Base-by-base conservation (phyloP, 2,797 vertebrate genomes). In the Sebastes steindachneri region DNA sequence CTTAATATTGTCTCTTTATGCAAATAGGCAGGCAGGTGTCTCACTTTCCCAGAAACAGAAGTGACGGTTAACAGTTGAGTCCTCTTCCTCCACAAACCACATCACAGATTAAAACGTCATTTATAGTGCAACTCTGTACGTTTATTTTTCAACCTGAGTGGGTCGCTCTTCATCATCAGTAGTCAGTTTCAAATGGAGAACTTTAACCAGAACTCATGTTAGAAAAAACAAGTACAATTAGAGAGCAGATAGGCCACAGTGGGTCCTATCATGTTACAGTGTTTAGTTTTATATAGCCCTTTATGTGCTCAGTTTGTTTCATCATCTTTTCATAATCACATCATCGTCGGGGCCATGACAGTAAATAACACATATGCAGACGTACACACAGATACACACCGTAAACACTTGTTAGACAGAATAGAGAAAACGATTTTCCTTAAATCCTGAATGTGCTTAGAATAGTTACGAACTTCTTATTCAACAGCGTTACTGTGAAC, bases 101-200 rank as follows among this genome's bases (percentile, higher is more conserved):
- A 7, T 73, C 14, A 35, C 11, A 73, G 6, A 72, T 10, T 9
- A 29, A 31, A 23, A 54, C 23, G 2, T 5, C 48, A 2, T 69
- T 75, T 45, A 25, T 66, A 82, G 77, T 87, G 68, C 73, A 86
- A 67, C 17, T 72, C 37, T 45, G 9, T 54, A 15, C 33, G 59
- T 75, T 59, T 48, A 14, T 77, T 80, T 57, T 60, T 54, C 3
- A 33, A n/a, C 25, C n/a, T 45, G 19, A 69, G 54, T 21, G 9
- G 7, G 21, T 37, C 19, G 12, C 11, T 67, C 31, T 25, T 37
- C 35, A 37, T 45, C 35, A 73, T 17, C 26, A 14, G 23, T 29
- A 29, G 29, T 54, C 10, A 2, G 53, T 73, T 68, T 71, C n/a
- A 63, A 48, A 80, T 31, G 12, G 12, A 68, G 3, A 54, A 65